Evolutionary conservation across 2,888 invertebrate genomes (phyloP), one percentile per base, ranked within the genome.

Genomic region (Euproctis similis): DNA sequence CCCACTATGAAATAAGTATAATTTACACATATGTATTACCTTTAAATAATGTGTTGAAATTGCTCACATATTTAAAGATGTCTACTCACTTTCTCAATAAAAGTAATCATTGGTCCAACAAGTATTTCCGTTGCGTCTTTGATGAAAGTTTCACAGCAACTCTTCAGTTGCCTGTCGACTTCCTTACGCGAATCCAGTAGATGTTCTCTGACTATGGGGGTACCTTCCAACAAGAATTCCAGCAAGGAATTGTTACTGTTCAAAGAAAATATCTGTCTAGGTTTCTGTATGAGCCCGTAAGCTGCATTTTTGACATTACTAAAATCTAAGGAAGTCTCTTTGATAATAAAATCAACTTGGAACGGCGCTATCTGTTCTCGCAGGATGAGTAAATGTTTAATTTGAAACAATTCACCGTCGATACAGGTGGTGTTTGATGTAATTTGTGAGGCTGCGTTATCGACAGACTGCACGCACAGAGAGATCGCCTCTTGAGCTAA

Each of bases 331-430:
- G 92, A 90, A 4, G 96, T 96, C 70, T 99, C 98, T 59, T 94
- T 95, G 0, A 97, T 89, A 0, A 96, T 91, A 50, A 95, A 95
- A 61, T 96, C 98, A 0, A 96, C 95, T 71, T 98, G 96, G 64
- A 98, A 99, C 0, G 99, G 98, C 0, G 98, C 96, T 13, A 98
- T 98, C 73, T 99, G 99, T 66, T 99, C 99, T 11, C 99, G 82
- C 1, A 99, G 84, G 34, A 99, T 99, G 2, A 99, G 85, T 34
- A 99, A 81, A 77, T 99, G 99, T 68, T 99, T 99, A 22, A 99
- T 96, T 77, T 98, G 92, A 72, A 99, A 99, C n/a, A 99, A 84
- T 61, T 95, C 92, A 0, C 95, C 97, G 74, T 99, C 98, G n/a
- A 97, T 86, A n/a, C 85, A 75, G 0, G 92, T 90, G 77, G 93